phyloP scores from a whole-genome alignment of 2,888 invertebrate species.

The Parnassius apollo region DNA sequence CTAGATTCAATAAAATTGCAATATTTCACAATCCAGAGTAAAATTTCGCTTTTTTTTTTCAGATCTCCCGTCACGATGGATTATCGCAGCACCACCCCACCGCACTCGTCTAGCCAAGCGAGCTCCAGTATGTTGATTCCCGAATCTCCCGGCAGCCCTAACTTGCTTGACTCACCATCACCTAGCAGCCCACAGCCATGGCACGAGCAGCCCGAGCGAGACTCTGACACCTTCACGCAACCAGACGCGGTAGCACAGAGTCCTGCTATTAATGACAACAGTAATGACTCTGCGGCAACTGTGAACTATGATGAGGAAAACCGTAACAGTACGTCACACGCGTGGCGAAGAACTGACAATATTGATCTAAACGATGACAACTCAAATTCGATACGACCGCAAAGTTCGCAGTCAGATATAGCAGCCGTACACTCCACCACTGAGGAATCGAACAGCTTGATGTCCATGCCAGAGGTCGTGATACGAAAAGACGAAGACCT shows the following conservation, averaged over 20 bases:
- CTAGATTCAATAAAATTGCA: no score
- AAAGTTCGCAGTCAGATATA: conserved; percentile 32
- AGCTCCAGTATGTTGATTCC: conserved; percentile 38
- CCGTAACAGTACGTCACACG: conserved; percentile 1
- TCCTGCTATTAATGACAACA: conserved; percentile 30
- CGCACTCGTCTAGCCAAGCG: conserved; percentile 26
- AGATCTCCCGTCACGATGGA: conserved; percentile 21
- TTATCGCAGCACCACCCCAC: conserved; percentile 32
- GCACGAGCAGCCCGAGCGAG: conserved; percentile 7
- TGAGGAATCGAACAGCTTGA: conserved; percentile 40
- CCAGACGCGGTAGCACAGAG: conserved; percentile 8
- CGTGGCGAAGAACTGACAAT: conserved; percentile 12
- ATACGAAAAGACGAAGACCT: conserved; percentile 27
- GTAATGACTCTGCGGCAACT: conserved; percentile 32
- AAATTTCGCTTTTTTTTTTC: background rate
- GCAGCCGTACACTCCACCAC: conserved; percentile 32
- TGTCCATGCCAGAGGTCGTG: conserved; percentile 36
- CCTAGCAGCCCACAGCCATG: conserved; percentile 11
- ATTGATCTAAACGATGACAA: conserved; percentile 30
- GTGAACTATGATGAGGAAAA: conserved; percentile 29
- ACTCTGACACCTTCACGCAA: conserved; percentile 29
- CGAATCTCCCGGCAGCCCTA: conserved; percentile 40
- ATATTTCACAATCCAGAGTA: background rate
- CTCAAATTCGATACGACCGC: conserved; percentile 32
- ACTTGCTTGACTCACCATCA: conserved; percentile 33